Percentiles rank a stretch among this genome's conserved stretches.
These are phyloP conservation scores for Epistrophella euchroma DNA, from an alignment of 2,888 invertebrate genomes.

Conservation along the genomic window DNA sequence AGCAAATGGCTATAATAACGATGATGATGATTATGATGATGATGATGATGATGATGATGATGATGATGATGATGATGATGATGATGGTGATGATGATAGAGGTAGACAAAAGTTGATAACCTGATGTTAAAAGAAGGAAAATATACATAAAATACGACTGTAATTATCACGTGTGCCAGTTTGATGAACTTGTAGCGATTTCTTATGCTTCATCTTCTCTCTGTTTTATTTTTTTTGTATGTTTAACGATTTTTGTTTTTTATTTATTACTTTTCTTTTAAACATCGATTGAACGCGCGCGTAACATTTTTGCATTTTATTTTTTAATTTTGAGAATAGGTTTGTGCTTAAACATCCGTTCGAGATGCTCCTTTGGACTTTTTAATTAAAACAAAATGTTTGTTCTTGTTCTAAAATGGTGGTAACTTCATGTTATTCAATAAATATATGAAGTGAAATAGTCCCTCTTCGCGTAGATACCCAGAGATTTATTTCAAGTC, in stretches of 20 bases:
- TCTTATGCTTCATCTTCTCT: slow-evolving; percentile 64
- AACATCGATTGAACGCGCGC: slow-evolving; percentile 62
- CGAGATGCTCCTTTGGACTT: no score
- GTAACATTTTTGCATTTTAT: slow-evolving; percentile 55
- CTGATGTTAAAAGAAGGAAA: slow-evolving; percentile 29
- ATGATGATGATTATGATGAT: slow-evolving; percentile 1
- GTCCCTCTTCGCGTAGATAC: no score
- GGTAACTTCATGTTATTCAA: no score
- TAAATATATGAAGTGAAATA: no score
- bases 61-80: neutral
- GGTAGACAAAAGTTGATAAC: slow-evolving; percentile 19
- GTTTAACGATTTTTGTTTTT: slow-evolving; percentile 12
- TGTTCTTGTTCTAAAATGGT: no score
- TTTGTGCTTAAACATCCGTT: neutral
- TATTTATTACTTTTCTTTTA: slow-evolving; percentile 10
- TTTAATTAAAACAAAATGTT: no score
- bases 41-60: slow-evolving; percentile 26
- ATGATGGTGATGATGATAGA: slow-evolving; percentile 39
- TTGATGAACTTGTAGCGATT: slow-evolving; percentile 75
- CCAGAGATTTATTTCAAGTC: no score
- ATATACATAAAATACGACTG: slow-evolving; percentile 47
- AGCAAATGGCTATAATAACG: neutral
- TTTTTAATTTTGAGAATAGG: slow-evolving; percentile 7
- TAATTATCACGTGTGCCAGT: slow-evolving; percentile 73
- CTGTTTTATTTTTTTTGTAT: slow-evolving; percentile 40